Evolutionary conservation across 2,888 invertebrate genomes (phyloP).

Genomic region (Acanthacorydalis orientalis): DNA sequence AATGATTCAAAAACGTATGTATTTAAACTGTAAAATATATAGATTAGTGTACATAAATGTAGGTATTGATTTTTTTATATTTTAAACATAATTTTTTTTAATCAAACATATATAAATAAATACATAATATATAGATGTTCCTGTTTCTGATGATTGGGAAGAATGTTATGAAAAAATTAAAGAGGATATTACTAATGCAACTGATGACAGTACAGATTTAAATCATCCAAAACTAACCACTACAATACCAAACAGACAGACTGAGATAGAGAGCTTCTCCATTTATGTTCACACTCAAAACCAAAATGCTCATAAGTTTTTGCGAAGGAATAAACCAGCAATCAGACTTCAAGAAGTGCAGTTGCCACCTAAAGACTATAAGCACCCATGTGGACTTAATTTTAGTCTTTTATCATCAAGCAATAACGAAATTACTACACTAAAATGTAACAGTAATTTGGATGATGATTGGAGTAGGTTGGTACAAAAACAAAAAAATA

Average conservation of each 20-base stretch:
- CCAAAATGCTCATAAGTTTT: constrained; percentile 46
- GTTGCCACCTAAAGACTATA: constrained; percentile 36
- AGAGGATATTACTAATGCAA: background rate
- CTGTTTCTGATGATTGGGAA: background rate
- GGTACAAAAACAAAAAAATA: background rate
- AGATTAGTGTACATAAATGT: no score
- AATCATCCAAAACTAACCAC: constrained; percentile 34
- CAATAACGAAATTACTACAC: constrained; percentile 26
- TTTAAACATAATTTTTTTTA: no score
- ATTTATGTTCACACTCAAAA: constrained; percentile 40
- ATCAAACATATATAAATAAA: no score
- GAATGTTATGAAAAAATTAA: background rate
- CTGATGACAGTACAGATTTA: background rate
- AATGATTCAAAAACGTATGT: no score
- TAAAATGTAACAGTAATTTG: constrained; percentile 16
- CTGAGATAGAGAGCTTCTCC: background rate
- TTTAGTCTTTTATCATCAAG: constrained; percentile 26
- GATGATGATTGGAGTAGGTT: background rate
- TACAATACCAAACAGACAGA: background rate
- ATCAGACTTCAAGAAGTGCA: constrained; percentile 35
- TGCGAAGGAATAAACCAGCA: constrained; percentile 44
- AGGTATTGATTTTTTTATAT: no score
- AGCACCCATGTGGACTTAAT: constrained; percentile 42
- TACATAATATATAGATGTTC: no score
- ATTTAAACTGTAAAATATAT: no score